A percentile compares a stretch with the other conserved stretches of the same genome.
Evolutionary conservation across 2,888 invertebrate species (phyloP).

Genomic region (Erebia palarica): DNA sequence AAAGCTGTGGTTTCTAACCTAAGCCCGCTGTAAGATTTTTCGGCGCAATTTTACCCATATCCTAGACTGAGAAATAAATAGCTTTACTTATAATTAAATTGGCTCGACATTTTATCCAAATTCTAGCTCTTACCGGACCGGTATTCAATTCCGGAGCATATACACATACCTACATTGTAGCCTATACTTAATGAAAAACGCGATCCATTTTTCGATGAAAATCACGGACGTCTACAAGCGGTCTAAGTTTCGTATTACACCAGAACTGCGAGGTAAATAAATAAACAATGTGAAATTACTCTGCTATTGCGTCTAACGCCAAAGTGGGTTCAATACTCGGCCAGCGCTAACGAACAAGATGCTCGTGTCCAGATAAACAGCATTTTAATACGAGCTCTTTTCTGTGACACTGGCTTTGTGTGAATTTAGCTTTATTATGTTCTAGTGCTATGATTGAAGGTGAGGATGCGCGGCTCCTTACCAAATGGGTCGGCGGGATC

Average conservation of each 20-base stretch:
- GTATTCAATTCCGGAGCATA: too few relatives aligned
- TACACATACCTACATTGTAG: too few relatives aligned
- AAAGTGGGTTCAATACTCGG: conserved; percentile 73
- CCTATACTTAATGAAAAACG: too few relatives aligned
- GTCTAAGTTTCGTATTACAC: neutral
- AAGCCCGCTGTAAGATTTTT: too few relatives aligned
- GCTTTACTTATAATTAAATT: too few relatives aligned
- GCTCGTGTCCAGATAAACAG: conserved; percentile 68
- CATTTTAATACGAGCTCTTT: conserved; percentile 62
- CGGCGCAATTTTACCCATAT: too few relatives aligned
- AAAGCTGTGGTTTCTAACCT: too few relatives aligned
- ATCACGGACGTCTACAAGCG: too few relatives aligned
- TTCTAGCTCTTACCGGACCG: too few relatives aligned
- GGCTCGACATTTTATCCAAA: too few relatives aligned
- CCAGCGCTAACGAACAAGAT: conserved; percentile 75
- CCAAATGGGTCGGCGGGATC: neutral
- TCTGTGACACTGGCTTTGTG: conserved; percentile 31
- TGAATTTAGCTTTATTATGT: conserved; percentile 14
- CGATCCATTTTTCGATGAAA: too few relatives aligned
- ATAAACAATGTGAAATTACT: conserved; percentile 41
- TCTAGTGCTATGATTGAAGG: neutral
- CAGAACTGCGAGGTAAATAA: conserved; percentile 37
- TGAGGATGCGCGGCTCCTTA: neutral
- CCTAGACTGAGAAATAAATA: too few relatives aligned
- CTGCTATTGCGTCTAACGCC: conserved; percentile 70